phyloP scores from a whole-genome alignment of 2,797 vertebrate genomes.

The Glyptemys insculpta region DNA sequence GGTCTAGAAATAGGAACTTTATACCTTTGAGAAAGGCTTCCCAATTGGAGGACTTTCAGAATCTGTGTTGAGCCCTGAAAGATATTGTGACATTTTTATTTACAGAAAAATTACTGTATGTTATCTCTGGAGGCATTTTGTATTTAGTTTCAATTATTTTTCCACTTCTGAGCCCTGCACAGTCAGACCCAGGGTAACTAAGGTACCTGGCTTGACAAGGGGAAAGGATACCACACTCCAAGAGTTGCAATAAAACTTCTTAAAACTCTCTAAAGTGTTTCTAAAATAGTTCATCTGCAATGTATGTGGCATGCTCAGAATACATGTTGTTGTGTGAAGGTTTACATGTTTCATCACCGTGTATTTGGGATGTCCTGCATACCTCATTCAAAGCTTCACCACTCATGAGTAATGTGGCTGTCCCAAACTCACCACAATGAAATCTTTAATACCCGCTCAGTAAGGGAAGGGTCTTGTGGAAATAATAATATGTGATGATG shows the following conservation, averaged over 20 bases:
- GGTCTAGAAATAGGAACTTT: not conserved
- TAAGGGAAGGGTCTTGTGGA: not conserved
- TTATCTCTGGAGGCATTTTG: not conserved
- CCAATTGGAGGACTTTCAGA: not conserved
- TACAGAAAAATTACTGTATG: not conserved
- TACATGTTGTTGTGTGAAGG: not conserved
- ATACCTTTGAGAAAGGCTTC: not conserved
- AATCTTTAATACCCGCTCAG: not conserved
- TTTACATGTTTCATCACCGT: slow-evolving; percentile 26
- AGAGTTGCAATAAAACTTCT: not conserved
- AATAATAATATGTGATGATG: slow-evolving; percentile 7
- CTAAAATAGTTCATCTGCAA: not conserved
- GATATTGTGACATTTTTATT: not conserved
- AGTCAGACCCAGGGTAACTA: not conserved
- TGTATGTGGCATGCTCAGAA: slow-evolving; percentile 15
- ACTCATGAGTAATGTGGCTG: slow-evolving; percentile 42
- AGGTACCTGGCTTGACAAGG: not conserved
- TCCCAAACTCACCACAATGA: slow-evolving; percentile 39
- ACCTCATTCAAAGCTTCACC: slow-evolving; percentile 45
- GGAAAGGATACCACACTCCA: not conserved
- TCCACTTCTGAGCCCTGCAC: not conserved
- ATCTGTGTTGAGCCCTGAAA: not conserved
- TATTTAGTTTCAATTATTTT: not conserved
- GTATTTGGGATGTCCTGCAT: slow-evolving; percentile 39
- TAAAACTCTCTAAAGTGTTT: slow-evolving; percentile 16